A percentile compares a stretch with the other conserved stretches of the same genome.
phyloP scores from a whole-genome alignment of 2,797 vertebrate species.

The Silurus lanzhouensis region DNA sequence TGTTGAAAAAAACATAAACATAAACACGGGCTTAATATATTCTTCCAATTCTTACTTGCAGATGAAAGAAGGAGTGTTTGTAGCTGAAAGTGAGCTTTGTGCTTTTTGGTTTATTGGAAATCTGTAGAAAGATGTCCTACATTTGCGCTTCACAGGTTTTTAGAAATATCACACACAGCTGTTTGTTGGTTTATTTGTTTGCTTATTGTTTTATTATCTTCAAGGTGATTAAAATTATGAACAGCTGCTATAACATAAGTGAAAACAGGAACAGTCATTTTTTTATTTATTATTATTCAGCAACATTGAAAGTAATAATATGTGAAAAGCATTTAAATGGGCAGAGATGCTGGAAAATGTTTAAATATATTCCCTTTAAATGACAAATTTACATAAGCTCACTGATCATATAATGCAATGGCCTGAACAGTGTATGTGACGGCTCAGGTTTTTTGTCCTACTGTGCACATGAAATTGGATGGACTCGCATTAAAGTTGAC shows the following conservation, averaged over 20 bases:
- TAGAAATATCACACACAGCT: background rate
- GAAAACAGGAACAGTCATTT: background rate
- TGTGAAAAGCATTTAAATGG: background rate
- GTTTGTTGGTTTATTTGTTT: background rate
- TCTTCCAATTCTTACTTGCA: background rate
- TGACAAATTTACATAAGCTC: background rate
- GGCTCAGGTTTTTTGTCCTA: background rate
- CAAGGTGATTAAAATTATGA: background rate
- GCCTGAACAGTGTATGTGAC: background rate
- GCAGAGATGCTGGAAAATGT: background rate
- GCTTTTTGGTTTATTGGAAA: background rate
- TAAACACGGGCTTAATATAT: background rate
- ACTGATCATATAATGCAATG: conserved; percentile 1
- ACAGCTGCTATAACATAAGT: background rate
- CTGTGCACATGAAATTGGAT: background rate
- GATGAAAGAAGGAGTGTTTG: background rate
- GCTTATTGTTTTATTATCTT: background rate
- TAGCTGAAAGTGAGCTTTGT: background rate
- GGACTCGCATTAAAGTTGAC: background rate
- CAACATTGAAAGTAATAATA: background rate
- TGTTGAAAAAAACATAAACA: too few species aligned
- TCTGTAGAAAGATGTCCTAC: background rate
- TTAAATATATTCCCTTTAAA: background rate
- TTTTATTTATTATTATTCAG: background rate
- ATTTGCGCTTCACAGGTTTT: background rate